Conservation (phyloP, 2,113 vertebrate species). For the Oceanodroma tethys region DNA sequence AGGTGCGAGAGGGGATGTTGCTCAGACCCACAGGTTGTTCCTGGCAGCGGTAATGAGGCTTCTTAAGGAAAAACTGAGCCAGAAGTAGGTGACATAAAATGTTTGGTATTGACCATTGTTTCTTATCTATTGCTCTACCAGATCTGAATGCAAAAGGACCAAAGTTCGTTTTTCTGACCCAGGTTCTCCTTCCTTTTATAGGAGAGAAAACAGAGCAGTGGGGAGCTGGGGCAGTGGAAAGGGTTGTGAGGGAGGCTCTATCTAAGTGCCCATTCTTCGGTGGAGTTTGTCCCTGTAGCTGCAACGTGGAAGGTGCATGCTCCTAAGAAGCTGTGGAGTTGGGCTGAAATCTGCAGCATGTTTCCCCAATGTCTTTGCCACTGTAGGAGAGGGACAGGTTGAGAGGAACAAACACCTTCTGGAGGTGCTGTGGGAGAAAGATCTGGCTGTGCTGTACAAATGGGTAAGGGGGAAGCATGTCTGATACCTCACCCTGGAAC, state of each 20-base stretch:
- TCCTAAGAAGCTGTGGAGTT: neutral
- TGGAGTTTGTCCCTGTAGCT: neutral
- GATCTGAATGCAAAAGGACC: neutral
- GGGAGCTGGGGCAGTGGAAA: neutral
- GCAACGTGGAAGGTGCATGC: accelerated
- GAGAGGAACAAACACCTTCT: neutral
- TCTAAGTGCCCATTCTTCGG: neutral
- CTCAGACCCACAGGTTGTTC: neutral
- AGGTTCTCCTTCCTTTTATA: neutral
- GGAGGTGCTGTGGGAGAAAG: neutral
- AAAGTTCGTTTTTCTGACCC: conserved; percentile 18
- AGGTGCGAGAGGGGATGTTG: neutral
- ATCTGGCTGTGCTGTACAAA: neutral
- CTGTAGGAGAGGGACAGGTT: neutral
- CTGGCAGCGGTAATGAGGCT: neutral
- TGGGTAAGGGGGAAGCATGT: neutral
- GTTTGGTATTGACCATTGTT: neutral
- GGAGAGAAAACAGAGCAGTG: neutral
- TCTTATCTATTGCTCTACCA: neutral
- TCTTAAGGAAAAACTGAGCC: neutral
- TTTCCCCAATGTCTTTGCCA: neutral
- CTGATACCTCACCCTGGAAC: neutral
- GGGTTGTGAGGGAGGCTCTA: neutral
- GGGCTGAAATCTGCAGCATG: neutral
- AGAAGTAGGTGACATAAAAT: neutral